phyloP scores from a whole-genome alignment of 2,888 invertebrate species.

The Unio pictorum region DNA sequence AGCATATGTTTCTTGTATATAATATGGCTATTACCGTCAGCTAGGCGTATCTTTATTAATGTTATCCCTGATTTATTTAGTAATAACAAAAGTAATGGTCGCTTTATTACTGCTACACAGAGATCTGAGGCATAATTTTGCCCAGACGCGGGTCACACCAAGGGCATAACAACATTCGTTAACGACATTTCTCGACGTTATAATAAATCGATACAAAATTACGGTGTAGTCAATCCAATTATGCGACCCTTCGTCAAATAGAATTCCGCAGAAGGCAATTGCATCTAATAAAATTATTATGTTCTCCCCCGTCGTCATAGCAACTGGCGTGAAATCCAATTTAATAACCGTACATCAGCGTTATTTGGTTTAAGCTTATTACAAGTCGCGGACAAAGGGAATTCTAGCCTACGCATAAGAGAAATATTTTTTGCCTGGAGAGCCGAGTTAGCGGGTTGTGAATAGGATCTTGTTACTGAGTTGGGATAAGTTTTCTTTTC shows the following conservation, averaged over 20 bases:
- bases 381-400: slow-evolving; percentile 29
- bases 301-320: slow-evolving; percentile 36
- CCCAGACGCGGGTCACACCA: slow-evolving; percentile 5
- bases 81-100: too few species aligned
- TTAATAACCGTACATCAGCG: slow-evolving; percentile 42
- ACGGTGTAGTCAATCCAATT: slow-evolving; percentile 40
- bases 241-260: slow-evolving; percentile 37
- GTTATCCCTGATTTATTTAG: too few species aligned
- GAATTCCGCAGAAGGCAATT: slow-evolving; percentile 42
- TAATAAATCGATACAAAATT: slow-evolving; percentile 43
- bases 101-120: too few species aligned
- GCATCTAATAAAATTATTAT: slow-evolving; percentile 49
- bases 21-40: too few species aligned
- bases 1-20: too few species aligned
- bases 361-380: slow-evolving; percentile 39
- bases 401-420: slow-evolving; percentile 1
- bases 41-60: too few species aligned
- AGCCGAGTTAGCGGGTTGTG: too few species aligned
- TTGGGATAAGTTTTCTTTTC: too few species aligned
- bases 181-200: slow-evolving; percentile 20
- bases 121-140: background rate
- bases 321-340: slow-evolving; percentile 42
- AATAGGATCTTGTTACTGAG: too few species aligned
- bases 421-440: too few species aligned
- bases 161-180: slow-evolving; percentile 31